Percentiles rank a stretch among this genome's conserved stretches.
Evolutionary conservation across 2,797 vertebrate genomes (phyloP).

Genomic region (Loris lydekkerianus): DNA sequence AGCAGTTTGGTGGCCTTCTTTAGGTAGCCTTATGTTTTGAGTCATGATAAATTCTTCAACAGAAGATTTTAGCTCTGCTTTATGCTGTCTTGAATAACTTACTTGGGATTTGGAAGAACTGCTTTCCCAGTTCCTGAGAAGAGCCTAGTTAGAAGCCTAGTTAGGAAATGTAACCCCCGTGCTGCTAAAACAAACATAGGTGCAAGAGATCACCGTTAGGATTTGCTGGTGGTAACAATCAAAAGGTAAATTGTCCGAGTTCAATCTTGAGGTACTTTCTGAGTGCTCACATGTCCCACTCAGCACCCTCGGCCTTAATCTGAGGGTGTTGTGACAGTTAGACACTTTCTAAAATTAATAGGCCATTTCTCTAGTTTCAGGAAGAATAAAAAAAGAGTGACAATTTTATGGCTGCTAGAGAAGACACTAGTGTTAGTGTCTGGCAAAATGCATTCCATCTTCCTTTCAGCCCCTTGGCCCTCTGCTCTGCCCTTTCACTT

Average conservation of each 20-base stretch:
- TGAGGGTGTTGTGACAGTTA: neutral
- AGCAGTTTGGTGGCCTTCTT: constrained; percentile 47
- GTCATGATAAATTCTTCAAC: constrained; percentile 69
- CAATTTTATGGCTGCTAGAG: neutral
- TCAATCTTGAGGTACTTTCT: constrained; percentile 11
- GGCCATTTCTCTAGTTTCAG: constrained; percentile 21
- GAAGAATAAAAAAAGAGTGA: neutral
- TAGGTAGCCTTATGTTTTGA: constrained; percentile 70
- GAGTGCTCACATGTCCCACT: neutral
- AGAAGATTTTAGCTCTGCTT: constrained; percentile 78
- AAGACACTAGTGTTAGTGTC: neutral
- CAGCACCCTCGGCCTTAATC: neutral
- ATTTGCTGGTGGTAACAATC: constrained; percentile 7
- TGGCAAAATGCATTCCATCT: neutral
- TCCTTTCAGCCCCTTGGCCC: neutral
- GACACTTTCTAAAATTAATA: constrained; percentile 36
- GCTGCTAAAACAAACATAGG: neutral
- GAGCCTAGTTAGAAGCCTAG: neutral
- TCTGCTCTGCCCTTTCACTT: constrained; percentile 7
- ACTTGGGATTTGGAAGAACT: constrained; percentile 70
- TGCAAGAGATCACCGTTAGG: constrained; percentile 6
- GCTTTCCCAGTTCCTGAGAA: constrained; percentile 52
- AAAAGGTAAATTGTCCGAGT: neutral
- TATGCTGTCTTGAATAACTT: constrained; percentile 75
- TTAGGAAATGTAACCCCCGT: constrained; percentile 34